Base-by-base conservation (phyloP, 2,888 invertebrate species). In the Drosophila kambysellisi region DNA sequence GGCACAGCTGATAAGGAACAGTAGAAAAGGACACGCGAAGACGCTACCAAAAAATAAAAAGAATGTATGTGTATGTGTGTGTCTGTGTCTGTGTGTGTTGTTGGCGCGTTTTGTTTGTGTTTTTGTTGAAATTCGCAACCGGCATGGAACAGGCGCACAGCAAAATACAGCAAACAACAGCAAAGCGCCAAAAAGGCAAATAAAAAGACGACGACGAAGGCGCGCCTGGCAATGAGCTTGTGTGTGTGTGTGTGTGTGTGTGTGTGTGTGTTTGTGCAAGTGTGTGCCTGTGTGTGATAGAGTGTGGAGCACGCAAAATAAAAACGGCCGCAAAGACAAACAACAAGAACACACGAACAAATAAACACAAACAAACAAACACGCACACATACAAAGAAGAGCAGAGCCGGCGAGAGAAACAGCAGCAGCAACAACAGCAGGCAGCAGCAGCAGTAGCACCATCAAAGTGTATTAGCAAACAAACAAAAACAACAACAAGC, bases 101-200 rank as follows among this genome's bases (percentile, higher is more conserved):
- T 60, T 61, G 63, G 39, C 56, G 37, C 68, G 68, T 70, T 88
- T 81, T 83, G 81, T 83, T 90, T 90, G 89, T 89, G 89, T 89
- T 90, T 90, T 89, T 89, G 89, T 90, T 89, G 89, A 88, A 83
- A 87, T 89, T 89, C 80, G 74, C 90, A 70, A 79, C 86, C 83
- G 86, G 79, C 81, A 65, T 50, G 56, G 72, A 89, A 80, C 90
- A 88, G 89, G 89, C 90, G 90, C 76, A 64, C 89, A 89, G 89
- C 68, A 88, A 76, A 75, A 50, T 25, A 64, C 58, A 74, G 53
- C 37, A 35, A 50, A 64, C 60, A 76, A 75, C 64, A 69, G 32
- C 43, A 57, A 32, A 68, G 69, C 73, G 56, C 60, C 60, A 64
- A 68, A 71, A 70, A 72, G 66, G 79, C 74, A 73, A 52, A 76